phyloP scores from a whole-genome alignment of 2,888 invertebrate genomes.

The Alloplasta piceator region DNA sequence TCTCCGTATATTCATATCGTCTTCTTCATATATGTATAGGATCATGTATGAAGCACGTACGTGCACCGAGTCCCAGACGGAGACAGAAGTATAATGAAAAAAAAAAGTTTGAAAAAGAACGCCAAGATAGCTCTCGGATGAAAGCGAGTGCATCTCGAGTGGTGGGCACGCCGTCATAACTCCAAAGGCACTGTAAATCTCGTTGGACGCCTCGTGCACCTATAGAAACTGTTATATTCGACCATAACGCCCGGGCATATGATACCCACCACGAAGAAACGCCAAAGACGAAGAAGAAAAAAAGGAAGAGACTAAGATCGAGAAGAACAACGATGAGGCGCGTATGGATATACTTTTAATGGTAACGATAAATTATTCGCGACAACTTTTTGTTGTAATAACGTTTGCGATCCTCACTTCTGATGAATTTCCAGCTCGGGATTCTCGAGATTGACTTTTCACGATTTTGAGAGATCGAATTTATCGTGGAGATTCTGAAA shows the following conservation, averaged over 20 bases:
- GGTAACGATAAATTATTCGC: slow-evolving; percentile 80
- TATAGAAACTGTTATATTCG: slow-evolving; percentile 82
- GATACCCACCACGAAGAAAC: slow-evolving; percentile 79
- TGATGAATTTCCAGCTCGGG: neutral
- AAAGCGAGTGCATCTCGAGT: slow-evolving; percentile 69
- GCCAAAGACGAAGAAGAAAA: slow-evolving; percentile 62
- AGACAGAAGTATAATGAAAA: slow-evolving; percentile 37
- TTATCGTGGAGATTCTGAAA: neutral
- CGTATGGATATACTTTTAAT: slow-evolving; percentile 79
- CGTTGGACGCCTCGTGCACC: slow-evolving; percentile 80
- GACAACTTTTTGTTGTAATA: slow-evolving; percentile 24
- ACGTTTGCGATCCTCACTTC: slow-evolving; percentile 13
- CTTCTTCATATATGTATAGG: slow-evolving; percentile 4
- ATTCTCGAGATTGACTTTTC: neutral
- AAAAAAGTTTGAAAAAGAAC: slow-evolving; percentile 31
- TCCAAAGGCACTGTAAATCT: slow-evolving; percentile 81
- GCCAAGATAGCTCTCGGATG: slow-evolving; percentile 54
- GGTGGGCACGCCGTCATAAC: slow-evolving; percentile 79
- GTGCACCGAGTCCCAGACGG: slow-evolving; percentile 36
- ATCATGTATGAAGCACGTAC: slow-evolving; percentile 36
- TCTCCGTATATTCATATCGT: slow-evolving; percentile 18
- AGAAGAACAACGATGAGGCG: slow-evolving; percentile 38
- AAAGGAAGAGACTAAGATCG: slow-evolving; percentile 35
- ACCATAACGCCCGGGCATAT: slow-evolving; percentile 75
- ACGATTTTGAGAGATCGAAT: neutral